Evolutionary conservation across 2,888 invertebrate species (phyloP).

Genomic region (Scaptomyza cyrtandrae): DNA sequence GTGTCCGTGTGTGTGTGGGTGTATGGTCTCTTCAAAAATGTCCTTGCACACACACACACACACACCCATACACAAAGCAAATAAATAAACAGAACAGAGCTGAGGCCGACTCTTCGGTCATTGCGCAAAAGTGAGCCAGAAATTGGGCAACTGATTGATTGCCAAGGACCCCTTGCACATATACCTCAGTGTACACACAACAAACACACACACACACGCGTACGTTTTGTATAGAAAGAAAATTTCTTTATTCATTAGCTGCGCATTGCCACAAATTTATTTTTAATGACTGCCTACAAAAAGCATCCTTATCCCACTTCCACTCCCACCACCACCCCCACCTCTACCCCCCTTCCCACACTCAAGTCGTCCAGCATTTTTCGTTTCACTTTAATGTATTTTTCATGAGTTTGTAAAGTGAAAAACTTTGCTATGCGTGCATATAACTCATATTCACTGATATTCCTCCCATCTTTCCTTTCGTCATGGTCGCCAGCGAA

Average conservation of each 20-base stretch:
- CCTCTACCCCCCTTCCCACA: too few relatives aligned
- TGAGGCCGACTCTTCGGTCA: conserved; percentile 43
- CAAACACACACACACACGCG: background rate
- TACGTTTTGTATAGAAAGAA: conserved; percentile 25
- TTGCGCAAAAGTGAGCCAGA: conserved; percentile 41
- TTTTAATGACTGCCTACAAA: conserved; percentile 65
- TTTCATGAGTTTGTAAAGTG: conserved; percentile 76
- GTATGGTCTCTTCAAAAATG: conserved; percentile 30
- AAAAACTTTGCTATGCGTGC: conserved; percentile 71
- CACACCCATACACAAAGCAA: conserved; percentile 29
- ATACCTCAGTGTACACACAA: conserved; percentile 14
- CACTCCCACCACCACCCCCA: background rate
- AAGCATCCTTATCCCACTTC: background rate
- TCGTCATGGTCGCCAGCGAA: conserved; percentile 13
- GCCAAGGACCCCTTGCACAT: conserved; percentile 34
- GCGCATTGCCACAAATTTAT: conserved; percentile 73
- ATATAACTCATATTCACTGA: conserved; percentile 74
- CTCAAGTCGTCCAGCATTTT: too few relatives aligned
- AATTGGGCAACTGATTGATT: conserved; percentile 70
- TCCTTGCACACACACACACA: conserved; percentile 15
- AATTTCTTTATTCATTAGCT: conserved; percentile 75
- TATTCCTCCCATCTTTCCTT: conserved; percentile 46
- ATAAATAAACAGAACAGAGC: conserved; percentile 41
- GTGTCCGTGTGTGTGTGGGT: background rate
- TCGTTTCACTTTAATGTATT: conserved; percentile 70